A percentile compares a stretch with the other conserved stretches of the same genome.
Conservation (phyloP, 2,113 vertebrate genomes). For the Panthera leo region DNA sequence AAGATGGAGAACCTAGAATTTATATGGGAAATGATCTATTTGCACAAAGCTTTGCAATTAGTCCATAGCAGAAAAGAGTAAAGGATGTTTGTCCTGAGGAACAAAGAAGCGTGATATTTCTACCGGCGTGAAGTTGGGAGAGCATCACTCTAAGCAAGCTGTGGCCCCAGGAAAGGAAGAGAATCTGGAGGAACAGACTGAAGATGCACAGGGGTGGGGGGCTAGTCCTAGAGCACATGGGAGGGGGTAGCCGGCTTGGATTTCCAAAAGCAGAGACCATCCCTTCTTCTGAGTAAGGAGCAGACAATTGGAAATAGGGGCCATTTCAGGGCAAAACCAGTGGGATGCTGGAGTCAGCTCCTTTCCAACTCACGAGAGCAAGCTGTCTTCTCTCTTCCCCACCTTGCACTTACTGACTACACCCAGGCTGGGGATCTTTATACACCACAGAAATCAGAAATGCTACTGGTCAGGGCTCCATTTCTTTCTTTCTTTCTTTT, state of each 20-base stretch:
- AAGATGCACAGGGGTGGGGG: fast-evolving
- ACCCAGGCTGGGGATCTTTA: neutral
- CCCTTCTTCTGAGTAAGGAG: neutral
- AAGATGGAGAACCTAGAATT: neutral
- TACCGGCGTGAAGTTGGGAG: fast-evolving
- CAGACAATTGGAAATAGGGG: neutral
- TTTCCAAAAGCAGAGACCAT: neutral
- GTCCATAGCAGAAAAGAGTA: neutral
- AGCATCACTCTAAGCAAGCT: neutral
- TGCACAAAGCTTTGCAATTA: neutral
- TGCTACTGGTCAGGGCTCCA: fast-evolving
- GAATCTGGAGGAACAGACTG: neutral
- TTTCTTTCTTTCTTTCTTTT: too few species aligned
- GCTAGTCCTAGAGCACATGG: fast-evolving
- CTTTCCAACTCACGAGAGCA: too few species aligned
- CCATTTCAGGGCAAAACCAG: fast-evolving
- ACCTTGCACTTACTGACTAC: neutral
- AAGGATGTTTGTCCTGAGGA: neutral
- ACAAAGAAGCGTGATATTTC: fast-evolving
- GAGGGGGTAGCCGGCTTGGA: too few species aligned
- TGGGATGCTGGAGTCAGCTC: fast-evolving
- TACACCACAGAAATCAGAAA: neutral
- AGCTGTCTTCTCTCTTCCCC: fast-evolving
- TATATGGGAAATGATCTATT: neutral
- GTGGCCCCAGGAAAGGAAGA: neutral